These are phyloP conservation scores for Protaetia brevitarsis DNA, from an alignment of 1,140 invertebrate genomes.

Conservation along the genomic window DNA sequence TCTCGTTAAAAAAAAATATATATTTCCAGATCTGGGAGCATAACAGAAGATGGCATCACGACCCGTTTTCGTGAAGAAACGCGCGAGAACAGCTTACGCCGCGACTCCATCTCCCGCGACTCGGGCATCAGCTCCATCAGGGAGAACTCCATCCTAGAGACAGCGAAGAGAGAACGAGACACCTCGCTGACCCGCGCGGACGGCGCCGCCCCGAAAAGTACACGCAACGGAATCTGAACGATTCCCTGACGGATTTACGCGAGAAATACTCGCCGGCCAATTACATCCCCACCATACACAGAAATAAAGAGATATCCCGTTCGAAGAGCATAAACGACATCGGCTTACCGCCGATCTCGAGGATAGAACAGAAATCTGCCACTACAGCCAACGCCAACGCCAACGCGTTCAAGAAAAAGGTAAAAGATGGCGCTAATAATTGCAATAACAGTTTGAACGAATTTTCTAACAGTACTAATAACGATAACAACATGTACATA, in stretches of 20 bases:
- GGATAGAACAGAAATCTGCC: conserved; percentile 33
- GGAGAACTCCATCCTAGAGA: conserved; percentile 37
- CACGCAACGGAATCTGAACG: conserved; percentile 35
- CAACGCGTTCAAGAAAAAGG: conserved; percentile 52
- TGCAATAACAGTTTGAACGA: conserved; percentile 32
- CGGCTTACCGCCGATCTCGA: conserved; percentile 44
- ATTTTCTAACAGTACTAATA: conserved; percentile 40
- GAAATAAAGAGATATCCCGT: conserved; percentile 48
- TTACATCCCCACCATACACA: conserved; percentile 58
- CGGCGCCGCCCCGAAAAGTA: conserved; percentile 18
- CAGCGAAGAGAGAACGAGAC: conserved; percentile 38
- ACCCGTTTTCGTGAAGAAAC: conserved; percentile 41
- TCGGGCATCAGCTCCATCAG: conserved; percentile 42
- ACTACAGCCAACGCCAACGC: conserved; percentile 44
- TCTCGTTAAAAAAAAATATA: neutral
- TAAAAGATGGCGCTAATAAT: too few species aligned
- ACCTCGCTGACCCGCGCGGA: conserved; percentile 39
- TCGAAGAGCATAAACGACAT: conserved; percentile 58
- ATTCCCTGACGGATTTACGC: conserved; percentile 57
- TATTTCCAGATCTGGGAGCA: conserved; percentile 44
- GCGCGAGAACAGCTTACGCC: conserved; percentile 36
- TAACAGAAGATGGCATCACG: conserved; percentile 45
- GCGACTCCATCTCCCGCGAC: conserved; percentile 39
- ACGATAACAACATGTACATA: conserved; percentile 26
- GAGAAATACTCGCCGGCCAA: conserved; percentile 62